These are phyloP conservation scores for Brachionus angularis DNA, from an alignment of 1,140 invertebrate species.

Conservation along the genomic window DNA sequence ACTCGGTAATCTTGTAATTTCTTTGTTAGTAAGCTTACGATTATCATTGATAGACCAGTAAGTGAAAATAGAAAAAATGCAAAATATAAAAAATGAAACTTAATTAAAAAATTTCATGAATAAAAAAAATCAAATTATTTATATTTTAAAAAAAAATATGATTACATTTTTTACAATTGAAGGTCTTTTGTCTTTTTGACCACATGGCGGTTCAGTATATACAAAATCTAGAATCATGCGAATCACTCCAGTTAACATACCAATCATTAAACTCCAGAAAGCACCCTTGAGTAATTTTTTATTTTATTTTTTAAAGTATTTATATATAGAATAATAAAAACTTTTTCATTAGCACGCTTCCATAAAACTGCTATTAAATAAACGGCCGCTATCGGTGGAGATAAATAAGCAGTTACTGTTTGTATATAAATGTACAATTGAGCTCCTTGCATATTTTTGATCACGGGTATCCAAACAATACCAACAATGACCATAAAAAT, in stretches of 20 bases:
- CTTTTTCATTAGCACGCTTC: conserved; percentile 60
- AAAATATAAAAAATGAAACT: conserved; percentile 44
- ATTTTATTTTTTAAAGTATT: too few relatives aligned
- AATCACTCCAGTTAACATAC: conserved; percentile 50
- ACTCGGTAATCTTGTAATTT: conserved; percentile 1
- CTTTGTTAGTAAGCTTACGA: conserved; percentile 3
- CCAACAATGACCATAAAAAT: conserved; percentile 58
- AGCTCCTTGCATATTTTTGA: conserved; percentile 60
- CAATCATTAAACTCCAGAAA: conserved; percentile 57
- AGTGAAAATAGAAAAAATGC: conserved; percentile 26
- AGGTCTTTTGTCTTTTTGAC: conserved; percentile 46
- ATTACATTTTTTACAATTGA: conserved; percentile 17
- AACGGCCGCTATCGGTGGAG: conserved; percentile 60
- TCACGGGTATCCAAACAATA: conserved; percentile 62
- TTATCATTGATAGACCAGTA: conserved; percentile 5
- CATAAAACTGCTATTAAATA: conserved; percentile 60
- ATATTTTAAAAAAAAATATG: not conserved
- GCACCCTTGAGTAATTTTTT: too few relatives aligned
- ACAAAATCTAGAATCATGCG: conserved; percentile 57
- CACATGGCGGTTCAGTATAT: conserved; percentile 55
- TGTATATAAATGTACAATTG: conserved; percentile 62
- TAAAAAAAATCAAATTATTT: not conserved
- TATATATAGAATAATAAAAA: too few relatives aligned
- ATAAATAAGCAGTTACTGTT: conserved; percentile 59
- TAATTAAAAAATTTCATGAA: not conserved